Evolutionary conservation across 1,140 invertebrate species (phyloP).

Genomic region (Varroa destructor): DNA sequence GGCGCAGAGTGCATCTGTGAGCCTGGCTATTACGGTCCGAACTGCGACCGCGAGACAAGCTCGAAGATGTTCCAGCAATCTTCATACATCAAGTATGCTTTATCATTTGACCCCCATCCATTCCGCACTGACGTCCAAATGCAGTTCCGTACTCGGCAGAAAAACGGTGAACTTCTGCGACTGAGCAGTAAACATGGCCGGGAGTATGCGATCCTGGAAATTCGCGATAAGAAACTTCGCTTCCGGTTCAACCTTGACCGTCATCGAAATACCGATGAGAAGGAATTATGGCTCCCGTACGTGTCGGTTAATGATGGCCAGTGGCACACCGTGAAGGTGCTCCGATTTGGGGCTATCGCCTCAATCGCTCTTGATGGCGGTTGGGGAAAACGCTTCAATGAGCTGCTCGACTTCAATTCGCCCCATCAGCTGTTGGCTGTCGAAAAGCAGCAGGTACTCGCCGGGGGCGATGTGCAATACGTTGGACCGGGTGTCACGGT

Average conservation of each 20-base stretch:
- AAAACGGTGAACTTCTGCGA: conserved; percentile 75
- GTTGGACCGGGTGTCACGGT: conserved; percentile 60
- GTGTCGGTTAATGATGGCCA: conserved; percentile 86
- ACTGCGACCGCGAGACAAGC: conserved; percentile 64
- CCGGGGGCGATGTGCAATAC: conserved; percentile 85
- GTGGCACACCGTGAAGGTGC: conserved; percentile 76
- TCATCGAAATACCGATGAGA: conserved; percentile 62
- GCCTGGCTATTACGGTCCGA: conserved; percentile 74
- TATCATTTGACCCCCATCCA: conserved; percentile 80
- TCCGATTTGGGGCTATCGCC: conserved; percentile 79
- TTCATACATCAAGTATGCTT: conserved; percentile 85
- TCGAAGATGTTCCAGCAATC: conserved; percentile 65
- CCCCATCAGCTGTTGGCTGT: conserved; percentile 73
- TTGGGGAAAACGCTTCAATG: conserved; percentile 83
- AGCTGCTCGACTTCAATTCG: conserved; percentile 75
- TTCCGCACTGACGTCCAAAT: conserved; percentile 83
- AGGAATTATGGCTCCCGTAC: conserved; percentile 73
- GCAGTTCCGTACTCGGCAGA: conserved; percentile 77
- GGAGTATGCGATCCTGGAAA: conserved; percentile 84
- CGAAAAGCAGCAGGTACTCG: conserved; percentile 84
- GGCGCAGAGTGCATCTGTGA: conserved; percentile 78
- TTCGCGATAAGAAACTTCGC: conserved; percentile 73
- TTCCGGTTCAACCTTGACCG: conserved; percentile 88
- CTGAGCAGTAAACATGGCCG: conserved; percentile 85
- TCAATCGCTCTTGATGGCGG: conserved; percentile 83